These are phyloP conservation scores for Mormyrops attenuatus DNA, from an alignment of 2,797 vertebrate genomes.

Conservation along the genomic window DNA sequence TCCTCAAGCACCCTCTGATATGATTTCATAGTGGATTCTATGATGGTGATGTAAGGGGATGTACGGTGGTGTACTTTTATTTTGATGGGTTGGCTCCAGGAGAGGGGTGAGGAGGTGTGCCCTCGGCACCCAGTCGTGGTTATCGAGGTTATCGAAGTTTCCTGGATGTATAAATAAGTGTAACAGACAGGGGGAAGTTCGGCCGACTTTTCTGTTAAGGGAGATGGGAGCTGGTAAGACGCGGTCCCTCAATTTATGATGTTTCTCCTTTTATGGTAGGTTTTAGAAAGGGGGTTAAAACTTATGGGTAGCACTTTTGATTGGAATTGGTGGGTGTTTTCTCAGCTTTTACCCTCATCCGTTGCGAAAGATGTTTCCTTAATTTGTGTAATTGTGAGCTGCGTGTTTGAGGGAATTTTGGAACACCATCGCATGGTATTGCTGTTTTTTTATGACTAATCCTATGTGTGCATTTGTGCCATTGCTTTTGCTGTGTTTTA, in stretches of 20 bases:
- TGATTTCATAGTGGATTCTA: too few relatives aligned
- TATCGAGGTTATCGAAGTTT: not conserved
- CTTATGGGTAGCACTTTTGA: not conserved
- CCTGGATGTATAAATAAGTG: not conserved
- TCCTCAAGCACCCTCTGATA: too few relatives aligned
- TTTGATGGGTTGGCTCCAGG: not conserved
- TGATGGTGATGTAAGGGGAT: too few relatives aligned
- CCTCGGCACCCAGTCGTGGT: not conserved
- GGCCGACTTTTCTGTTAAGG: not conserved
- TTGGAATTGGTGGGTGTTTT: not conserved
- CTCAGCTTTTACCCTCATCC: not conserved
- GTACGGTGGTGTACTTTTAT: not conserved
- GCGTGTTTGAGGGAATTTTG: too few relatives aligned
- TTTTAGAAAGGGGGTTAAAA: not conserved
- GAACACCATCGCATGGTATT: too few relatives aligned
- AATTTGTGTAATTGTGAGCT: too few relatives aligned
- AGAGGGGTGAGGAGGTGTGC: not conserved
- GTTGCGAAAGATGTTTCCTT: too few relatives aligned
- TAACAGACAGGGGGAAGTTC: not conserved
- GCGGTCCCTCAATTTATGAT: not conserved
- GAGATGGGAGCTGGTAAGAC: too few relatives aligned
- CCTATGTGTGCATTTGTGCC: too few relatives aligned
- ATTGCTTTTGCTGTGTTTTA: too few relatives aligned
- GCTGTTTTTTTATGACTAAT: too few relatives aligned
- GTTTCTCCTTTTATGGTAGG: not conserved